Evolutionary conservation across 2,888 invertebrate genomes (phyloP).

Genomic region (Parnassius mnemosyne): DNA sequence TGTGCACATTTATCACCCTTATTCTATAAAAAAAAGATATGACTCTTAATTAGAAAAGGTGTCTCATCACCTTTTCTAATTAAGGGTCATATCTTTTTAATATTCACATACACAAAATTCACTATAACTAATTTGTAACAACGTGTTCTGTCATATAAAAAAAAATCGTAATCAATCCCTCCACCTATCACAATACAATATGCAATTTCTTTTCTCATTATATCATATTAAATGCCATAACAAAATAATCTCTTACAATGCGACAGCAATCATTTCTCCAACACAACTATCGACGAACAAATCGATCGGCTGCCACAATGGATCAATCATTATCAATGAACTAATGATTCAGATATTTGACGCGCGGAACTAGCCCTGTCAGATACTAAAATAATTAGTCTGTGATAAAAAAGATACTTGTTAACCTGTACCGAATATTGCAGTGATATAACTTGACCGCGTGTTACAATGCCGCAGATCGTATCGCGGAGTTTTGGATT

Average conservation of each 20-base stretch:
- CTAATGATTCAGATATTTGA: conserved; percentile 21
- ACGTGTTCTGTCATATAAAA: too few relatives aligned
- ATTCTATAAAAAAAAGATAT: too few relatives aligned
- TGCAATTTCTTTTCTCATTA: too few relatives aligned
- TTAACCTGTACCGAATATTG: conserved; percentile 33
- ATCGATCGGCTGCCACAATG: conserved; percentile 33
- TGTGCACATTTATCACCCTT: too few relatives aligned
- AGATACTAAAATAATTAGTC: conserved; percentile 35
- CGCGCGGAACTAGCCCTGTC: conserved; percentile 19
- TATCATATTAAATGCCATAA: not conserved
- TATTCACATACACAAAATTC: too few relatives aligned
- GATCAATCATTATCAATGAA: conserved; percentile 29
- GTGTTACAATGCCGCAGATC: conserved; percentile 32
- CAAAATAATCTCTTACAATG: not conserved
- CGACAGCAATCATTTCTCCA: conserved; percentile 9
- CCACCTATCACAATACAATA: too few relatives aligned
- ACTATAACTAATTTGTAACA: too few relatives aligned
- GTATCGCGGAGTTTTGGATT: conserved; percentile 44
- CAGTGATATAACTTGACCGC: conserved; percentile 37
- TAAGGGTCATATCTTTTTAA: too few relatives aligned
- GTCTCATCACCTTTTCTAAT: too few relatives aligned
- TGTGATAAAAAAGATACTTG: conserved; percentile 26
- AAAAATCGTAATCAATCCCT: too few relatives aligned
- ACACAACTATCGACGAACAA: conserved; percentile 16
- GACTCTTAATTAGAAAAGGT: too few relatives aligned